A percentile compares a stretch with the other conserved stretches of the same genome.
phyloP scores from a whole-genome alignment of 2,888 invertebrate genomes.

The Ophion slaviceki region DNA sequence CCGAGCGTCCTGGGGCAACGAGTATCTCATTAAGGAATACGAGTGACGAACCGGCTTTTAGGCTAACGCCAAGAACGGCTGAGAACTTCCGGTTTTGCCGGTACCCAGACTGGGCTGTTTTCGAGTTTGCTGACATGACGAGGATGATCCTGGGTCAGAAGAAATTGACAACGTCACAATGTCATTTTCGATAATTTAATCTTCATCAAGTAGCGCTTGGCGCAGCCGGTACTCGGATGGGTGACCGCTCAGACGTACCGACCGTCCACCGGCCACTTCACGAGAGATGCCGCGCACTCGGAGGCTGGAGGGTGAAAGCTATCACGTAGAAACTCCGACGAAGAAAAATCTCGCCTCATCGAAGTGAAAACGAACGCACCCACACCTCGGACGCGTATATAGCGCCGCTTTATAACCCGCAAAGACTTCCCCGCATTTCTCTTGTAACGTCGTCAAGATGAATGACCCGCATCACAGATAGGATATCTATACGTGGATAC shows the following conservation, averaged over 20 bases:
- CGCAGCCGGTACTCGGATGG: background rate
- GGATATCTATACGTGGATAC: constrained; percentile 15
- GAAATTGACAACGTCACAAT: background rate
- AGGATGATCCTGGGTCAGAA: background rate
- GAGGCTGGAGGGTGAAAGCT: constrained; percentile 67
- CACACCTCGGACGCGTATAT: constrained; percentile 49
- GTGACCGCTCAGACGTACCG: background rate
- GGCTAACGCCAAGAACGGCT: background rate
- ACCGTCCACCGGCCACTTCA: background rate
- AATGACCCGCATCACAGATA: constrained; percentile 60
- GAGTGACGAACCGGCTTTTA: background rate
- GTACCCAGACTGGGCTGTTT: background rate
- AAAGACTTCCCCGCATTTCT: constrained; percentile 41
- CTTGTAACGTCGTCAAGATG: constrained; percentile 61
- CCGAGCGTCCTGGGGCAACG: constrained; percentile 6
- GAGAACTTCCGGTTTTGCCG: constrained; percentile 1
- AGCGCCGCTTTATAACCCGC: background rate
- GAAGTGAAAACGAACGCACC: constrained; percentile 69
- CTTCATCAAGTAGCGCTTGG: background rate
- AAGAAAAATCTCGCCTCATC: constrained; percentile 54
- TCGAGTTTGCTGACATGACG: background rate
- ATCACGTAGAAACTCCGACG: constrained; percentile 37
- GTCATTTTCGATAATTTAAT: background rate
- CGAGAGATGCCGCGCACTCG: constrained; percentile 23
- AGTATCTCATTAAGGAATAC: constrained; percentile 23